Evolutionary conservation across 2,888 invertebrate genomes (phyloP).

Genomic region (Caenorhabditis panamensis): DNA sequence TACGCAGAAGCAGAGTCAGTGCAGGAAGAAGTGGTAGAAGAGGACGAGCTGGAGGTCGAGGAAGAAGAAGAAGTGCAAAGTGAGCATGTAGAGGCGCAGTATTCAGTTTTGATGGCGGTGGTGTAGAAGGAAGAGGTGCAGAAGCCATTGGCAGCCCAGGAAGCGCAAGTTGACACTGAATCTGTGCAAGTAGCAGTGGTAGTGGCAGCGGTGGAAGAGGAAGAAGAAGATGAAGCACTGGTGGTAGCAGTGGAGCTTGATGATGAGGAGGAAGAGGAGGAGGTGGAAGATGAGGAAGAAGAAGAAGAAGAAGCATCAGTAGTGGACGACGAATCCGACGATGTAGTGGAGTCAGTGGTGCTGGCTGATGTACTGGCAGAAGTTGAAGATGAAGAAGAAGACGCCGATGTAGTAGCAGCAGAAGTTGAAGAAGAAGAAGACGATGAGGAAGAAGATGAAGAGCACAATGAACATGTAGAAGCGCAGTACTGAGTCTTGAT

Average conservation of each 20-base stretch:
- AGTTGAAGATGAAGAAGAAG: background rate
- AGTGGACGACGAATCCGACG: conserved; percentile 1
- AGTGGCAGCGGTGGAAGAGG: conserved; percentile 7
- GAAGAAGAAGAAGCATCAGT: conserved; percentile 1
- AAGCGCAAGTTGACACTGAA: conserved; percentile 3
- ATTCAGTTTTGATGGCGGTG: conserved; percentile 25
- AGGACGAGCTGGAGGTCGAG: conserved; percentile 14
- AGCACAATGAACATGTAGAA: conserved; percentile 28
- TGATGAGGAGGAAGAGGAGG: conserved; percentile 7
- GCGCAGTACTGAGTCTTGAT: conserved; percentile 44
- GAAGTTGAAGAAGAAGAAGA: conserved; percentile 17
- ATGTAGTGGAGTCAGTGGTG: conserved; percentile 6
- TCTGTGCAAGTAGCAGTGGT: conserved; percentile 9
- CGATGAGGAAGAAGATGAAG: conserved; percentile 9
- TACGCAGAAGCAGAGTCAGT: conserved; percentile 31
- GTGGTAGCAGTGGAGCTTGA: conserved; percentile 20
- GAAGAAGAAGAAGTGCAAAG: conserved; percentile 22
- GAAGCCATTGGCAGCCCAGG: conserved; percentile 41
- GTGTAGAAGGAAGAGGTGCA: conserved; percentile 40
- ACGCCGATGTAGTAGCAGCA: background rate
- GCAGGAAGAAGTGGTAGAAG: conserved; percentile 21
- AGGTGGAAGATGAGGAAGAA: conserved; percentile 1
- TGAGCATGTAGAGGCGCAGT: conserved; percentile 34
- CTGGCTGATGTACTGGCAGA: background rate
- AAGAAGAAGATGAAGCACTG: conserved; percentile 8